phyloP scores from a whole-genome alignment of 2,888 invertebrate species.

The Phragmatobia fuliginosa region DNA sequence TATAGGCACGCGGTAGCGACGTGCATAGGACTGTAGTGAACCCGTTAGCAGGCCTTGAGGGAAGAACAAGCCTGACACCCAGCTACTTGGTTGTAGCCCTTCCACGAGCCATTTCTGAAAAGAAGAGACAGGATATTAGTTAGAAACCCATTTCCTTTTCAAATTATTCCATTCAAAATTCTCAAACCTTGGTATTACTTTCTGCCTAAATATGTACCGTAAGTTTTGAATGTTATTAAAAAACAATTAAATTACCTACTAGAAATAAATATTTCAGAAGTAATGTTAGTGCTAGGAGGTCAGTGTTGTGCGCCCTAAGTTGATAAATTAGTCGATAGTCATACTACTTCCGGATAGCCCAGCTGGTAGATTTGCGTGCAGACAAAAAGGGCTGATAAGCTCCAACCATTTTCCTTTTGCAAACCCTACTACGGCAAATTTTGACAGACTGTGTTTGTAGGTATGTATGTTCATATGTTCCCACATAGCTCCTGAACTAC shows the following conservation, averaged over 20 bases:
- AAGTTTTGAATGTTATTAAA: neutral
- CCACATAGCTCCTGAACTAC: too few species aligned
- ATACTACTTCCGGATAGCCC: too few species aligned
- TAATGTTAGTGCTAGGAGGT: too few species aligned
- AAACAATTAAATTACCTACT: neutral
- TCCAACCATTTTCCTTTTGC: too few species aligned
- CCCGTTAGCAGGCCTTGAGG: conserved; percentile 97
- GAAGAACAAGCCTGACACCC: conserved; percentile 97
- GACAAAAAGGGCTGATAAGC: too few species aligned
- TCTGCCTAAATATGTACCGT: too few species aligned
- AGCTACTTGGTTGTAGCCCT: conserved; percentile 93
- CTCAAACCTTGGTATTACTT: neutral
- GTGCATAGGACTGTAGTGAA: conserved; percentile 94
- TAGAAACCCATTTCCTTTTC: neutral
- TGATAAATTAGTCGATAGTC: too few species aligned
- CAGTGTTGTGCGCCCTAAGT: too few species aligned
- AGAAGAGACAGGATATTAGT: neutral
- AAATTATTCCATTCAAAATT: neutral
- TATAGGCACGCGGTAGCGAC: conserved; percentile 94
- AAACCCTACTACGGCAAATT: too few species aligned
- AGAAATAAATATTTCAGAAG: neutral
- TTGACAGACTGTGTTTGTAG: too few species aligned
- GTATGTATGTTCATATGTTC: too few species aligned
- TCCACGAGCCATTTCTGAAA: conserved; percentile 89
- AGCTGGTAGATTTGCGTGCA: too few species aligned